A percentile compares a stretch with the other conserved stretches of the same genome.
phyloP scores from a whole-genome alignment of 1,140 invertebrate species.

The Saccostrea glomerata region DNA sequence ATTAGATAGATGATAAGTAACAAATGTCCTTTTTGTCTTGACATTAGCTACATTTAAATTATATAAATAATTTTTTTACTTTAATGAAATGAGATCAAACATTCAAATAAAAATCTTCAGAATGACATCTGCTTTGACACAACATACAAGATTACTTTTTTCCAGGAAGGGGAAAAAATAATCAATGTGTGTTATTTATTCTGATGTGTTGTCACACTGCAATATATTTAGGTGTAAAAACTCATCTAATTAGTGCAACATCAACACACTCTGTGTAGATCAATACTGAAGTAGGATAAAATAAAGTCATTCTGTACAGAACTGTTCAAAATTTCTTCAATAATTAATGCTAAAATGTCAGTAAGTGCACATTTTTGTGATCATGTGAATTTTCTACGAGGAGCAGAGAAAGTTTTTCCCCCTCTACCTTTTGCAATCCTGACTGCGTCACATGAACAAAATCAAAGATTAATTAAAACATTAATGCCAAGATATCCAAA shows the following conservation, averaged over 20 bases:
- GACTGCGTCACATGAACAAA: constrained; percentile 16
- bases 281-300: neutral
- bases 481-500: neutral
- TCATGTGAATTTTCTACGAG: constrained; percentile 23
- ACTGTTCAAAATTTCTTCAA: neutral
- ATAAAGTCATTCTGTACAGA: neutral
- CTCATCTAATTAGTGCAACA: constrained; percentile 23
- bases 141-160: no score
- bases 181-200: neutral
- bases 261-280: constrained; percentile 25
- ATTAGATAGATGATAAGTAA: no score
- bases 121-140: no score
- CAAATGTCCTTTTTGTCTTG: no score
- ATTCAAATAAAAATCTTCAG: no score
- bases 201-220: neutral
- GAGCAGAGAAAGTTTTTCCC: constrained; percentile 1
- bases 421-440: constrained; percentile 32
- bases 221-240: constrained; percentile 14
- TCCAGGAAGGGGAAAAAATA: no score
- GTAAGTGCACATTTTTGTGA: constrained; percentile 3
- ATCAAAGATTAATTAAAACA: neutral
- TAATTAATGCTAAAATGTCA: neutral
- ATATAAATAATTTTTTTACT: no score
- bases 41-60: no score
- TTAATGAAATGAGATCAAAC: no score